Evolutionary conservation across 2,888 invertebrate genomes (phyloP), one percentile per base, ranked within the genome.

Genomic region (Lacanobia wlatinum): DNA sequence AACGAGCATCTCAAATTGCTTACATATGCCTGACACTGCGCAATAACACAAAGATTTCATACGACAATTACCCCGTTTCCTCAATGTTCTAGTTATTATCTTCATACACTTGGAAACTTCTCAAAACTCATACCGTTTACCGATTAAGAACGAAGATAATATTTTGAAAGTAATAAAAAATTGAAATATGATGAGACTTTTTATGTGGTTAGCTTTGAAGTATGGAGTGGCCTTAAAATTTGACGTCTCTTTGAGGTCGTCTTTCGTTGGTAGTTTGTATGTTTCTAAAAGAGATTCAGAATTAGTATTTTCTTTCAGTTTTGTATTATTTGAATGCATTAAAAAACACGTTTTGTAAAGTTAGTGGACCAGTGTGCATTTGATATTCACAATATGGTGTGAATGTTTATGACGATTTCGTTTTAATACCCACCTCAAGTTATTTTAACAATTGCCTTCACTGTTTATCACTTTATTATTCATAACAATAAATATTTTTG

Each of bases 81-180:
- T 43, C n/a, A 59, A 70, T 67, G 21, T 58, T 79, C 61, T 21
- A 60, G 58, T 72, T 70, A 68, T 55, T 63, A 74, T 80, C 52
- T 60, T 71, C 52, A 56, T 55, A 73, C 38, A 65, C 58, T 87
- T 87, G 84, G 84, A 88, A 76, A 73, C 71, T 55, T 73, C 66
- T 88, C 85, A 87, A 85, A 78, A 84, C 73, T 71, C 79, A 80
- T 77, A 78, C 72, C 72, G 75, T 76, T 79, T 67, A 76, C 61
- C 76, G 78, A 85, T 84, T 80, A 82, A 80, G 81, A 85, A 55
- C 59, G 80, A 76, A 84, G 67, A 87, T 84, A 84, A 84, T 82
- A 84, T 75, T 80, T 83, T 84, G 65, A 60, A 76, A 76, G 81
- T 59, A 74, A 73, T 81, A 72, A 83, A 81, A 62, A 59, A 14